Conservation (phyloP, 2,888 invertebrate genomes). For the Lasioglossum lativentre region DNA sequence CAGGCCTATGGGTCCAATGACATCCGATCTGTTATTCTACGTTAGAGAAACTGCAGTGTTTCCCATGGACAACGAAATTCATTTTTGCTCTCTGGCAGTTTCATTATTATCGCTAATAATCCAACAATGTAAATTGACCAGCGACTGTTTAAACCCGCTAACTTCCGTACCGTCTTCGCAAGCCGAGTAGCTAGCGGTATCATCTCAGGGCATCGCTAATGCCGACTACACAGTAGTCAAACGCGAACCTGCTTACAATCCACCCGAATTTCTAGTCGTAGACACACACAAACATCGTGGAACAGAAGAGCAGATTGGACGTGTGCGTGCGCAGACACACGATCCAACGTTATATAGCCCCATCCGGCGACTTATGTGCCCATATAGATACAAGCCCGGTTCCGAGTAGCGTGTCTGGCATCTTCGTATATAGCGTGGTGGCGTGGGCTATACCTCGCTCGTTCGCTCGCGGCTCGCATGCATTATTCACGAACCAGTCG, state of each 20-base stretch:
- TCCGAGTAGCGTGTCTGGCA: slow-evolving; percentile 76
- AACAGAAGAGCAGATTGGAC: background rate
- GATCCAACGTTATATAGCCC: slow-evolving; percentile 21
- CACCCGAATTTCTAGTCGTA: background rate
- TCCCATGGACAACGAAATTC: too few relatives aligned
- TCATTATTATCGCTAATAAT: too few relatives aligned
- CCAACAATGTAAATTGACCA: too few relatives aligned
- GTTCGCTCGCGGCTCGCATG: slow-evolving; percentile 71
- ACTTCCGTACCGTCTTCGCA: background rate
- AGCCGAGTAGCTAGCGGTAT: background rate
- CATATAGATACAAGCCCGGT: slow-evolving; percentile 71
- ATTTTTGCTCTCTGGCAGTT: too few relatives aligned
- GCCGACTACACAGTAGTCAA: background rate
- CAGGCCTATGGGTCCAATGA: too few relatives aligned
- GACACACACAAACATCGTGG: background rate
- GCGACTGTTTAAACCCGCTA: too few relatives aligned
- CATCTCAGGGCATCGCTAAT: background rate
- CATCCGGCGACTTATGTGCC: slow-evolving; percentile 41
- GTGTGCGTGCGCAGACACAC: background rate
- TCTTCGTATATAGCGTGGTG: slow-evolving; percentile 71
- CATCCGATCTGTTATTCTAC: too few relatives aligned
- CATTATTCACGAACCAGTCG: slow-evolving; percentile 77
- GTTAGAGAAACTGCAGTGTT: too few relatives aligned
- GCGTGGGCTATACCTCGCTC: slow-evolving; percentile 65
- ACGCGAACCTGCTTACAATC: background rate